Percentiles rank a stretch among this genome's conserved stretches.
These are phyloP conservation scores for Caerostris darwini DNA, from an alignment of 1,140 invertebrate genomes.

Conservation along the genomic window DNA sequence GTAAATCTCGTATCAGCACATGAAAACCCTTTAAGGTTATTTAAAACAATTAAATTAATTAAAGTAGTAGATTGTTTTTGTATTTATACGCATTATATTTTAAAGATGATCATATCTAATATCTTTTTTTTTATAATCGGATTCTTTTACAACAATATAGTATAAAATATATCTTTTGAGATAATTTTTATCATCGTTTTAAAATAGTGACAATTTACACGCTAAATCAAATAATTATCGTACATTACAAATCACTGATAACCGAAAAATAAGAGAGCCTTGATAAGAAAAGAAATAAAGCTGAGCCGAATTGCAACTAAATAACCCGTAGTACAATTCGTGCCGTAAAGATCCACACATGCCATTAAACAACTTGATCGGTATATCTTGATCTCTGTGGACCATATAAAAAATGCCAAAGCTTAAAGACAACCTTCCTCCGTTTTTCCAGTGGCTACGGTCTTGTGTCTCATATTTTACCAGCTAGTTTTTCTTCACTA, in stretches of 20 bases:
- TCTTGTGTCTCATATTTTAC: constrained; percentile 59
- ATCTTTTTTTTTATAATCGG: no score
- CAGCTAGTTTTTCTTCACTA: constrained; percentile 47
- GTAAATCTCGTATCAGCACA: no score
- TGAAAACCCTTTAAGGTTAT: no score
- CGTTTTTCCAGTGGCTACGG: background rate
- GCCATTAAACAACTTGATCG: constrained; percentile 64
- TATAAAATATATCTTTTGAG: no score
- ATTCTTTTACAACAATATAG: no score
- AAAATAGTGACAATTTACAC: background rate
- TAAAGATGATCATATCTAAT: no score
- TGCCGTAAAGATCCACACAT: constrained; percentile 55
- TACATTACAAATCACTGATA: background rate
- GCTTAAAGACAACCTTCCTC: background rate
- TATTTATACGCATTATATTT: no score
- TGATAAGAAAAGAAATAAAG: background rate
- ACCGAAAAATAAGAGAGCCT: constrained; percentile 8
- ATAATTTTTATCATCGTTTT: no score
- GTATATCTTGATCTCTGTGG: background rate
- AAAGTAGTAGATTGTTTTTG: no score
- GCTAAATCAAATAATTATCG: constrained; percentile 12
- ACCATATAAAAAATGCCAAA: constrained; percentile 45
- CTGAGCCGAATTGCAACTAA: background rate
- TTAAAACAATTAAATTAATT: no score
- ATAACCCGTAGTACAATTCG: constrained; percentile 38